Base-by-base conservation (phyloP, 2,888 invertebrate genomes). In the Dione juno region DNA sequence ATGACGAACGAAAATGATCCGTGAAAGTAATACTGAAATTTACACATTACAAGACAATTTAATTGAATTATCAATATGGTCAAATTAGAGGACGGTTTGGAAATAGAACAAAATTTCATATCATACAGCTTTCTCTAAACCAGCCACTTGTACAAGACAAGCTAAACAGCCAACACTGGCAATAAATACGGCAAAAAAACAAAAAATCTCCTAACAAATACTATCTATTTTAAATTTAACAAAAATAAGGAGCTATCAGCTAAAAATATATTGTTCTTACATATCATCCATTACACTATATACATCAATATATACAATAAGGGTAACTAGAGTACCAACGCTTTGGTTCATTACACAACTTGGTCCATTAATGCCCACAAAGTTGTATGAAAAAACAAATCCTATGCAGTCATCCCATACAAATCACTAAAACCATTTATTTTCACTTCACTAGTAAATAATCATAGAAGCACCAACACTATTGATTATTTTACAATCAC, bases 301-400 rank as follows among this genome's bases (percentile, higher is more conserved):
- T 84, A 85, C 84, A 84, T 73, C 72, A 75, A 66, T 72, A 72
- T 77, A 76, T 76, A 79, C 70, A 71, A 2, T 67, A 72, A 75
- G 79, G 81, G 81, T 83, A 82, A 83, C 84, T 82, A 82, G 79
- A 81, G 80, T 52, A 64, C 50, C 50, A 64, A 64, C 21, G 16
- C 19, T 59, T 59, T 48, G 50, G 52, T 68, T 21, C 66, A 58
- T 14, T n/a, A 48, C 52, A 53, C 37, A 52, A 43, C 58, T 45
- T 45, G 45, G 50, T 50, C 8, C 14, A n/a, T 19, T 21, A 50
- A 61, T 43, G 41, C 41, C 59, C 41, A 28, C 43, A 41, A 19
- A 40, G 28, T 14, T n/a, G 41, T 59, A 43, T 43, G 21, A 43
- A 59, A 43, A 43, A 19, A 59, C 28, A 13, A 21, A 7, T 21